Percentiles rank a stretch among this genome's conserved stretches.
Conservation (phyloP, 2,888 invertebrate genomes). For the Candidula unifasciata region DNA sequence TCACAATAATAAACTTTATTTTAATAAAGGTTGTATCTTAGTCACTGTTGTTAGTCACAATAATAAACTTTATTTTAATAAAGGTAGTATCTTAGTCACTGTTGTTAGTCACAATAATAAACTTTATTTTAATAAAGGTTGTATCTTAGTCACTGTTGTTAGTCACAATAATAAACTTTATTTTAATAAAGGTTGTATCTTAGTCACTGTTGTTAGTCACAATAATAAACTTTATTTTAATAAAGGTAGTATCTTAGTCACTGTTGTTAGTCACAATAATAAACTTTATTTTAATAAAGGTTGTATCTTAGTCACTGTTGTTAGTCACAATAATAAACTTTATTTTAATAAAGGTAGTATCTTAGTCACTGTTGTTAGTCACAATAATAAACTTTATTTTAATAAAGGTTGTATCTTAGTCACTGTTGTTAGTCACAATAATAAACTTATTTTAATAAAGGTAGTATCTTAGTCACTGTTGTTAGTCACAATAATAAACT, state of each 20-base stretch:
- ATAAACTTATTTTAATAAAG: neutral
- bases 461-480: conserved; percentile 59
- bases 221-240: neutral
- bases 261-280: conserved; percentile 52
- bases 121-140: conserved; percentile 56
- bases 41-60: conserved; percentile 57
- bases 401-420: conserved; percentile 62
- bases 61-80: neutral
- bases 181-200: conserved; percentile 58
- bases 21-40: conserved; percentile 60
- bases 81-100: conserved; percentile 58
- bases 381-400: neutral
- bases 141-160: conserved; percentile 61
- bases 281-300: conserved; percentile 56
- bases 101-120: conserved; percentile 5
- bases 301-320: conserved; percentile 62
- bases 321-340: neutral
- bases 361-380: conserved; percentile 59
- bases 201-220: conserved; percentile 59
- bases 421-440: conserved; percentile 54
- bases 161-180: neutral
- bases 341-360: too few species aligned
- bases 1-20: neutral
- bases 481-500: neutral
- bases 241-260: conserved; percentile 46